phyloP scores from a whole-genome alignment of 2,113 vertebrate genomes.

The Harpagus bidentatus region DNA sequence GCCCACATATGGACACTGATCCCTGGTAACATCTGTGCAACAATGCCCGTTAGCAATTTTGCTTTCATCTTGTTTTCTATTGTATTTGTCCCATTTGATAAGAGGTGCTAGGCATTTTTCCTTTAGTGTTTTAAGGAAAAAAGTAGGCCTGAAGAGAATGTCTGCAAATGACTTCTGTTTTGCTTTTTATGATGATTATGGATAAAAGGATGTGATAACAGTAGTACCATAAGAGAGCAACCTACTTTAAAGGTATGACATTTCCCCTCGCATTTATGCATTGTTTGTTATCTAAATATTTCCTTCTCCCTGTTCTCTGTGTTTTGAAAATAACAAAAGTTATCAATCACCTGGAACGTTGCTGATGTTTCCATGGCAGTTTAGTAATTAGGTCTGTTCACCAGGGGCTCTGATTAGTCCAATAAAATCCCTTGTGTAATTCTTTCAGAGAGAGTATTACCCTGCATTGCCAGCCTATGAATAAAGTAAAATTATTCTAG shows the following conservation, averaged over 20 bases:
- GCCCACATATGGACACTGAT: not conserved
- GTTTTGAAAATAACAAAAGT: conserved; percentile 52
- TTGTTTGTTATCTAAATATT: conserved; percentile 44
- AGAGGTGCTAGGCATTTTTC: not conserved
- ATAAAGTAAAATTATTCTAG: conserved; percentile 20
- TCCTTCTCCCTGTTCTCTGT: not conserved
- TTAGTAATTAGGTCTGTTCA: conserved; percentile 64
- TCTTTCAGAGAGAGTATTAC: not conserved
- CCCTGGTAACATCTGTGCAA: not conserved
- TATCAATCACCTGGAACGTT: conserved; percentile 32
- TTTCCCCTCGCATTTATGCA: not conserved
- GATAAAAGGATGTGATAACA: conserved; percentile 8
- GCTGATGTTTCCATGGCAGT: conserved; percentile 56
- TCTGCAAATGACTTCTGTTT: not conserved
- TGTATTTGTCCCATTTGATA: not conserved
- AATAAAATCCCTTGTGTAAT: conserved; percentile 30
- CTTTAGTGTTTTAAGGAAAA: not conserved
- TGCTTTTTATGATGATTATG: not conserved
- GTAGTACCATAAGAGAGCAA: not conserved
- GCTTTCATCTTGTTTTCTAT: not conserved
- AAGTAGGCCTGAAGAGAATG: not conserved
- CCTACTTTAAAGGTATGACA: not conserved
- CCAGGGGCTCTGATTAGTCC: not conserved
- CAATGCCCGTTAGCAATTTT: not conserved
- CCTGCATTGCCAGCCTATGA: not conserved